A percentile compares a stretch with the other conserved stretches of the same genome.
Conservation (phyloP, 2,888 invertebrate genomes). For the Tridacna gigas region DNA sequence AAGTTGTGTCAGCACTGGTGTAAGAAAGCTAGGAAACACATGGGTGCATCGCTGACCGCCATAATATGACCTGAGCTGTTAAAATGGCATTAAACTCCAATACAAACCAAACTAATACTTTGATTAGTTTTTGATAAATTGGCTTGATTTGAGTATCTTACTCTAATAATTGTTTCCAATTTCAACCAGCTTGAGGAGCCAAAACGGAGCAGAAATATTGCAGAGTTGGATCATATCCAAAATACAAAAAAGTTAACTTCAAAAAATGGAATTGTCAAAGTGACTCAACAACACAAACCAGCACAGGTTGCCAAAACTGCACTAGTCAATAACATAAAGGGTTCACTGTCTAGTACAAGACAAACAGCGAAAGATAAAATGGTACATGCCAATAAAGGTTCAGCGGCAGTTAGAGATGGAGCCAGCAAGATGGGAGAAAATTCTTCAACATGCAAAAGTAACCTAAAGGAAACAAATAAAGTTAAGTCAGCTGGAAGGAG, state of each 20-base stretch:
- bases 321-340: neutral
- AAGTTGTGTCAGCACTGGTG: no score
- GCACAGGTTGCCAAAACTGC: neutral
- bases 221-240: neutral
- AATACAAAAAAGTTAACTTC: neutral
- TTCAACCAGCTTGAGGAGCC: conserved; percentile 51
- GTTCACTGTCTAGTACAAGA: neutral
- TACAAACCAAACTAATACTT: no score
- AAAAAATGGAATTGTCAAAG: conserved; percentile 15
- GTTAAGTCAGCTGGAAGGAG: conserved; percentile 16
- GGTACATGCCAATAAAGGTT: neutral
- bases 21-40: no score
- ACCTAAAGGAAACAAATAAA: neutral
- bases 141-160: no score
- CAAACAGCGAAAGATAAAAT: neutral
- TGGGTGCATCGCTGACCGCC: no score
- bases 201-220: conserved; percentile 25
- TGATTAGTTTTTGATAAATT: no score
- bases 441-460: neutral
- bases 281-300: neutral
- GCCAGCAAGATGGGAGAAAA: neutral
- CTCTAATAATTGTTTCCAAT: no score
- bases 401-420: neutral
- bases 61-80: no score
- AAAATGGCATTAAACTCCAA: no score